phyloP scores from a whole-genome alignment of 2,888 invertebrate species.

The Ypsolopha scabrella region DNA sequence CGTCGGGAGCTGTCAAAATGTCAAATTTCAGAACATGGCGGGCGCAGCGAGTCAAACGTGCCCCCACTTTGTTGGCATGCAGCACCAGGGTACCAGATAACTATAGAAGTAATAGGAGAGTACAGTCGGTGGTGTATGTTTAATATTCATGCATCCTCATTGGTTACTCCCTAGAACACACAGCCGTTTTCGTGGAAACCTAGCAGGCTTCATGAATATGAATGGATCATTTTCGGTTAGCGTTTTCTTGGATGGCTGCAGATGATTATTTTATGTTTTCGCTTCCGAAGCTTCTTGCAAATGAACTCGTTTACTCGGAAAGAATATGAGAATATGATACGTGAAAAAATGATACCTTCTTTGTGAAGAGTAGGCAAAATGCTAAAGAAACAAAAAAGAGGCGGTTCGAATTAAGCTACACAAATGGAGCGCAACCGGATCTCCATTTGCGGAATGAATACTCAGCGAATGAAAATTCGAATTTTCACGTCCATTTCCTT shows the following conservation, averaged over 20 bases:
- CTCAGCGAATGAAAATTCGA: slow-evolving; percentile 48
- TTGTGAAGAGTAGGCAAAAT: neutral
- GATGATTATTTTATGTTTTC: neutral
- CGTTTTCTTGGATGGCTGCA: slow-evolving; percentile 41
- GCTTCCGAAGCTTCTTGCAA: neutral
- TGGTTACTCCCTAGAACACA: slow-evolving; percentile 41
- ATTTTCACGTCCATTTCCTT: slow-evolving; percentile 56
- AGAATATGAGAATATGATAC: neutral
- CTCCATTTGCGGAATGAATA: slow-evolving; percentile 38
- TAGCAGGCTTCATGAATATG: slow-evolving; percentile 60
- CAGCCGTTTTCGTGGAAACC: slow-evolving; percentile 66
- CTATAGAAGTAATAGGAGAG: slow-evolving; percentile 54
- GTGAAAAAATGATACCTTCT: too few species aligned
- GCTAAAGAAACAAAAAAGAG: neutral
- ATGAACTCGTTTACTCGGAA: neutral
- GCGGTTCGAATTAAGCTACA: neutral
- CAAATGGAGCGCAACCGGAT: neutral
- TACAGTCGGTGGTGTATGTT: slow-evolving; percentile 21
- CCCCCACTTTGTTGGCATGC: slow-evolving; percentile 56
- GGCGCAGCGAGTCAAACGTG: slow-evolving; percentile 66
- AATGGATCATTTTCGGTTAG: slow-evolving; percentile 54
- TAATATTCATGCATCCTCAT: slow-evolving; percentile 69
- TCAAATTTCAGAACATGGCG: slow-evolving; percentile 69
- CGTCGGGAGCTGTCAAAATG: slow-evolving; percentile 71
- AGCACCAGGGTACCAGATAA: slow-evolving; percentile 15